phyloP scores from a whole-genome alignment of 1,140 invertebrate species.

The Eupristina koningsbergeri region DNA sequence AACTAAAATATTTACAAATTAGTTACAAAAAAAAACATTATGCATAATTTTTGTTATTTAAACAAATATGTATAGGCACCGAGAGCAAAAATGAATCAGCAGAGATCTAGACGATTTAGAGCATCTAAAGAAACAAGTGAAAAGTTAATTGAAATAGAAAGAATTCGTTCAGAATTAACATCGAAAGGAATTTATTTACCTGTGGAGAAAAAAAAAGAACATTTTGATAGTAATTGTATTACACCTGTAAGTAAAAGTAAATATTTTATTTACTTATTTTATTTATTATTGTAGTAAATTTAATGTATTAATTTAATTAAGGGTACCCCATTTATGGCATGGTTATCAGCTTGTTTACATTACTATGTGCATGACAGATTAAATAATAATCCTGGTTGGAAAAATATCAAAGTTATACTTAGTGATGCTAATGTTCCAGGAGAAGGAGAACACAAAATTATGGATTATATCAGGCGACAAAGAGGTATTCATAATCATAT shows the following conservation, averaged over 20 bases:
- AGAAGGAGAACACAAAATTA: constrained; percentile 99
- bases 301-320: constrained; percentile 60
- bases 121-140: constrained; percentile 96
- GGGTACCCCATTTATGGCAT: constrained; percentile 98
- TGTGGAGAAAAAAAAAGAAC: constrained; percentile 91
- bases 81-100: constrained; percentile 99
- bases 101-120: constrained; percentile 95
- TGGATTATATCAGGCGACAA: constrained; percentile 98
- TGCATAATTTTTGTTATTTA: not conserved
- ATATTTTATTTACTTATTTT: not conserved
- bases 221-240: constrained; percentile 99
- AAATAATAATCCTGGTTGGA: constrained; percentile 97
- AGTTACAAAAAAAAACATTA: not conserved
- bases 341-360: constrained; percentile 93
- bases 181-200: constrained; percentile 87
- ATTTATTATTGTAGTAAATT: not conserved
- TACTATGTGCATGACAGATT: constrained; percentile 96
- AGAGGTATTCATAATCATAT: constrained; percentile 76
- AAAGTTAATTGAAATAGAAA: constrained; percentile 89
- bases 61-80: constrained; percentile 80
- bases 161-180: constrained; percentile 83
- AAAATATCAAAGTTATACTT: constrained; percentile 93
- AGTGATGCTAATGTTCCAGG: constrained; percentile 99
- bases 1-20: not conserved
- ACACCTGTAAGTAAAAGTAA: constrained; percentile 81